These are phyloP conservation scores for Grammomys surdaster DNA, from an alignment of 2,113 vertebrate species.

Conservation along the genomic window DNA sequence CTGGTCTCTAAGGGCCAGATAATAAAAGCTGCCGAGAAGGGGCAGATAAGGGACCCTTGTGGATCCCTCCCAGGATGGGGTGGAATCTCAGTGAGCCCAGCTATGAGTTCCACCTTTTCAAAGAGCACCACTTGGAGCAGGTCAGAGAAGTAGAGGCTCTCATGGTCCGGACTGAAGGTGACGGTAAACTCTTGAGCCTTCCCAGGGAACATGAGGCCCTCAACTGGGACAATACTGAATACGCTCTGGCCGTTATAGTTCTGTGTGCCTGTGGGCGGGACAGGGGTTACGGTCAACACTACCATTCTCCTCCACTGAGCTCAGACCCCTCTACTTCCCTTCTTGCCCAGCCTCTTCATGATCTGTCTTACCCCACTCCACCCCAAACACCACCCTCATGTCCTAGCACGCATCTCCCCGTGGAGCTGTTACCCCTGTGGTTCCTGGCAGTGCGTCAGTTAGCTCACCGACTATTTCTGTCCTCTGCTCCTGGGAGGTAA, in stretches of 20 bases:
- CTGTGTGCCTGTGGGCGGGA: conserved; percentile 88
- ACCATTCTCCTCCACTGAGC: no score
- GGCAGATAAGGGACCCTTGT: fast-evolving
- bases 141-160: conserved; percentile 91
- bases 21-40: not conserved
- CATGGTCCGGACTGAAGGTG: conserved; percentile 94
- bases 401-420: fast-evolving
- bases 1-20: not conserved
- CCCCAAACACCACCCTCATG: not conserved
- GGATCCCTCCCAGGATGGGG: not conserved
- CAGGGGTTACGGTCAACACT: fast-evolving
- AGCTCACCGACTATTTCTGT: conserved; percentile 88
- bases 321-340: not conserved
- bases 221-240: conserved; percentile 89
- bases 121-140: conserved; percentile 90
- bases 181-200: conserved; percentile 88
- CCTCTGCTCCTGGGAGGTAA: conserved; percentile 69
- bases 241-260: conserved; percentile 92
- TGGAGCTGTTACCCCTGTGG: not conserved
- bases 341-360: not conserved
- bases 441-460: no score
- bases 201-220: conserved; percentile 89
- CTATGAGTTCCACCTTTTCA: conserved; percentile 87
- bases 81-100: no score
- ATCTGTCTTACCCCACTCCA: not conserved